Evolutionary conservation across 2,113 vertebrate genomes (phyloP), one percentile per base, ranked within the genome.

Genomic region (Carettochelys insculpta): DNA sequence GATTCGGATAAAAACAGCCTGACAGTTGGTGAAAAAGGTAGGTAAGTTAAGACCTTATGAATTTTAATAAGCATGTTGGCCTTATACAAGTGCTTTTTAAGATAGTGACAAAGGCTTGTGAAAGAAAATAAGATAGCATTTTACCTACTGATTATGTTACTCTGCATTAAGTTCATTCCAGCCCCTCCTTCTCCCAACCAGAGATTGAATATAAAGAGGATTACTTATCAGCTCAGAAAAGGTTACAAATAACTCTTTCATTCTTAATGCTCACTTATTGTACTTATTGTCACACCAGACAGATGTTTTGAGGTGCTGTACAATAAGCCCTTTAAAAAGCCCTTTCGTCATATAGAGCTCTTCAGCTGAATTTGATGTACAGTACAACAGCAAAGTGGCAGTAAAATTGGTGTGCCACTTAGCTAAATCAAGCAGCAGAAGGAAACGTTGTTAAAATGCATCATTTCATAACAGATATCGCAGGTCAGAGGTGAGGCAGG

Each of bases 41-140:
- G 86, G 84, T 94, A 91, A 94, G 80, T 92, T 95, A 92, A 95
- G 77, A 92, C 61, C 29, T 89, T 79, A 86, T 87, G 87, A 87
- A 96, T 97, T 95, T 97, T 95, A 95, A 94, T 88, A 85, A 90
- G 25, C 53, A 11, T 31, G 34, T 94, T 95, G 77, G 78, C 53
- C 27, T 31, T 82, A 68, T 89, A 56, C 86, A 94, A 93, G 86
- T 83, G 77, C 85, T 90, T 97, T 96, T 93, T 54, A 90, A 97
- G 78, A 94, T 12, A 91, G 81, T 85, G 91, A 93, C 86, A 90
- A 94, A n/a, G 89, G 58, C 61, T 94, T 93, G 91, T 85, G 83
- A 96, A 92, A 92, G 78, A 41, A 93, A 92, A 77, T 76, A 75
- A 92, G 71, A 84, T 81, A 38, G 80, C 50, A 79, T 96, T 89